Evolutionary conservation across 2,113 vertebrate species (phyloP).

Genomic region (Tragelaphus buxtoni): DNA sequence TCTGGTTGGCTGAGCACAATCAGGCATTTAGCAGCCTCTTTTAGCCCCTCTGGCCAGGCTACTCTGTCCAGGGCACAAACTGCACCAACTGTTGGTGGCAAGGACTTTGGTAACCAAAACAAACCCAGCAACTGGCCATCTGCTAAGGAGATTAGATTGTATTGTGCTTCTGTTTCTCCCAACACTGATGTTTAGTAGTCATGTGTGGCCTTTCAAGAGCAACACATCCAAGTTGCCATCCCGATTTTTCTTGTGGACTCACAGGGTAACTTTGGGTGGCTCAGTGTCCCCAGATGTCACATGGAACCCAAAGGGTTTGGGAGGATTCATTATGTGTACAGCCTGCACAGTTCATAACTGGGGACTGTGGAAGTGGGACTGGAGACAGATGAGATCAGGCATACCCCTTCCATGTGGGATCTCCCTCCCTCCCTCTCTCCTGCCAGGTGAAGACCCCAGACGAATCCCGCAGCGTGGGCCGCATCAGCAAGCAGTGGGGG

Average conservation of each 20-base stretch:
- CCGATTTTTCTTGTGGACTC: background rate
- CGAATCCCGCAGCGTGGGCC: conserved; percentile 79
- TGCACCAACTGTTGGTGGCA: background rate
- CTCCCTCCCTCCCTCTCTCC: background rate
- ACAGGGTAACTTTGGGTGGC: background rate
- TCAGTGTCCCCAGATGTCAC: background rate
- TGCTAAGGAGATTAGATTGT: background rate
- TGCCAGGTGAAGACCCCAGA: conserved; percentile 84
- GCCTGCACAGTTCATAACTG: background rate
- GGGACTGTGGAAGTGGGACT: background rate
- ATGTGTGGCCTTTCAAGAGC: background rate
- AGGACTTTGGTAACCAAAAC: background rate
- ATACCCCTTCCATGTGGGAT: background rate
- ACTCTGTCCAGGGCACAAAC: background rate
- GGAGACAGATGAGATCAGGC: background rate
- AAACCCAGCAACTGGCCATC: background rate
- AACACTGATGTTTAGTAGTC: background rate
- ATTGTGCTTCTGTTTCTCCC: background rate
- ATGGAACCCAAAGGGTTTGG: background rate
- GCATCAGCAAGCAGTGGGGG: conserved; percentile 92
- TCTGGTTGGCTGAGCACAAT: background rate
- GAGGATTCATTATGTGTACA: background rate
- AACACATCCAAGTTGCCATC: background rate
- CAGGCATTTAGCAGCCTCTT: background rate
- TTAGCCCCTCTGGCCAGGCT: background rate